Conservation (phyloP, 2,888 invertebrate genomes). For the Meliscaeva auricollis region DNA sequence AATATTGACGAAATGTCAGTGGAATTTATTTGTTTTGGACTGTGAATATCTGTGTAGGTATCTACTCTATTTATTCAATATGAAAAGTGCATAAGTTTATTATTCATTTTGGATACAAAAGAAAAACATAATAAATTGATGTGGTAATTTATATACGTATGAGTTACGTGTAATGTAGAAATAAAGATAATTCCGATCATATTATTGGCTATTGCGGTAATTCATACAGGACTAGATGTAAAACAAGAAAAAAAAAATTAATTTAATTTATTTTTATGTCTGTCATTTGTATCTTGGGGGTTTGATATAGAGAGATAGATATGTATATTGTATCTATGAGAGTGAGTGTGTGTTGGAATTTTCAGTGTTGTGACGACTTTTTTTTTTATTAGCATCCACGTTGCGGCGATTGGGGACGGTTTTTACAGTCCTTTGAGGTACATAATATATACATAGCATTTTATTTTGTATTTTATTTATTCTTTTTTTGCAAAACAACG, state of each 20-base stretch:
- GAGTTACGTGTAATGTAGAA: background rate
- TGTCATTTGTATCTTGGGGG: constrained; percentile 28
- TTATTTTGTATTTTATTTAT: constrained; percentile 5
- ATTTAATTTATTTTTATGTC: constrained; percentile 58
- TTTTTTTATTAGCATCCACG: constrained; percentile 44
- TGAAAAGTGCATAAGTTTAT: constrained; percentile 21
- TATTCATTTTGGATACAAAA: constrained; percentile 15
- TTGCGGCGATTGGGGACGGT: constrained; percentile 31
- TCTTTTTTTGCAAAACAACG: background rate
- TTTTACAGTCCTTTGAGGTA: constrained; percentile 64
- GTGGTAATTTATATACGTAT: constrained; percentile 1
- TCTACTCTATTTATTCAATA: background rate
- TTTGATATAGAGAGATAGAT: background rate
- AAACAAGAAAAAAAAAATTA: constrained; percentile 24
- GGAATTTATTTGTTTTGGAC: constrained; percentile 62
- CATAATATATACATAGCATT: background rate
- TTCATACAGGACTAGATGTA: background rate
- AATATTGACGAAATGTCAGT: constrained; percentile 55
- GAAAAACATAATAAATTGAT: constrained; percentile 46
- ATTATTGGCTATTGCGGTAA: constrained; percentile 8
- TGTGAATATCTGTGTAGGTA: background rate
- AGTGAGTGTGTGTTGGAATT: constrained; percentile 1
- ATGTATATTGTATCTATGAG: background rate
- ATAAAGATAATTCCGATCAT: background rate
- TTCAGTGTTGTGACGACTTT: constrained; percentile 23